phyloP scores from a whole-genome alignment of 2,113 vertebrate genomes.

The Rhinichthys klamathensis region DNA sequence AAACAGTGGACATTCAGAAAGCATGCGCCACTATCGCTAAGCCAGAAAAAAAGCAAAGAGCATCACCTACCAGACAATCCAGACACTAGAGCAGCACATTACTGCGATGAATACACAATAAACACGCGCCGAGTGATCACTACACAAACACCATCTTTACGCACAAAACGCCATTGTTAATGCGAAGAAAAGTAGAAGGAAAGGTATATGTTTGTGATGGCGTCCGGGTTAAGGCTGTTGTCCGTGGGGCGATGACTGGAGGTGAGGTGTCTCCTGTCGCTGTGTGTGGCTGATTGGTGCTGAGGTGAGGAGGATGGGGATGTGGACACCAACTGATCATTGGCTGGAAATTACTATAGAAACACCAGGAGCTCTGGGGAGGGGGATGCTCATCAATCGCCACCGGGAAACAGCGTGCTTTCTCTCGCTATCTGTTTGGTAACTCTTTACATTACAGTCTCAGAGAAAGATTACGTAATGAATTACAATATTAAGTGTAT shows the following conservation, averaged over 20 bases:
- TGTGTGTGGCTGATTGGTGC: conserved; percentile 88
- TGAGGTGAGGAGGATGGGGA: conserved; percentile 87
- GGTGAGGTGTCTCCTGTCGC: conserved; percentile 82
- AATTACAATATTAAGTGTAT: neutral
- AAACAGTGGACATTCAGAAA: conserved; percentile 53
- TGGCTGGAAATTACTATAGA: conserved; percentile 90
- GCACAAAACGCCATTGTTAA: conserved; percentile 61
- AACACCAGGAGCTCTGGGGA: conserved; percentile 79
- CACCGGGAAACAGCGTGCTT: conserved; percentile 63
- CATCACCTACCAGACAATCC: conserved; percentile 92
- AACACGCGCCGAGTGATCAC: conserved; percentile 63
- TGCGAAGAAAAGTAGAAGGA: conserved; percentile 54
- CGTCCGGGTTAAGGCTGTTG: conserved; percentile 45
- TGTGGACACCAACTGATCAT: conserved; percentile 91
- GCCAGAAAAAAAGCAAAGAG: conserved; percentile 69
- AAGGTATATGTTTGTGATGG: conserved; percentile 63
- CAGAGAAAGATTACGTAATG: neutral
- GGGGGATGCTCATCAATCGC: conserved; percentile 72
- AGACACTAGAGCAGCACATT: conserved; percentile 90
- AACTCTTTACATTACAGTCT: neutral
- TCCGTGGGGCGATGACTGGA: conserved; percentile 25
- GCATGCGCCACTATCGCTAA: conserved; percentile 59
- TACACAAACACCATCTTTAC: conserved; percentile 75
- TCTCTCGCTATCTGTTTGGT: conserved; percentile 40
- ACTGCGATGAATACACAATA: conserved; percentile 69